phyloP scores from a whole-genome alignment of 2,797 vertebrate species.

The Tachyglossus aculeatus region DNA sequence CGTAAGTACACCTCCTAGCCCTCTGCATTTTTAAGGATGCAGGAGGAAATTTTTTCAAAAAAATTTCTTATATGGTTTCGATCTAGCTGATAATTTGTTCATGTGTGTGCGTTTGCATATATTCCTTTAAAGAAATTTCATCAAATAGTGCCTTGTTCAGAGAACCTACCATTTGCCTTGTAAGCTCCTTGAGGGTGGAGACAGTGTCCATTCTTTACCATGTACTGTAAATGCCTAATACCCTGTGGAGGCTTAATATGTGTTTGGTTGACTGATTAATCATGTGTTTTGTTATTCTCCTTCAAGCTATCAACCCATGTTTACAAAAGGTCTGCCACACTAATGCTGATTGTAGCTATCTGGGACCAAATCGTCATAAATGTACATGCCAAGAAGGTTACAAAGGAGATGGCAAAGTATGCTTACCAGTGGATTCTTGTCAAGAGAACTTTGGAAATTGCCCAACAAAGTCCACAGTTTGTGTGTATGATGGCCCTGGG shows the following conservation, averaged over 20 bases:
- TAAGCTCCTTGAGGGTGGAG: background rate
- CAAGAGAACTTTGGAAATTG: constrained; percentile 81
- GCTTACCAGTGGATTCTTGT: constrained; percentile 85
- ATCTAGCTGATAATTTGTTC: background rate
- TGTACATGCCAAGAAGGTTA: constrained; percentile 84
- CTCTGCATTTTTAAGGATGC: too few relatives aligned
- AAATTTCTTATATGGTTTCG: too few relatives aligned
- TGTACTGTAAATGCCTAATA: background rate
- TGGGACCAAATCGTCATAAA: constrained; percentile 80
- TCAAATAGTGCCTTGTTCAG: background rate
- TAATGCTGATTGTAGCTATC: constrained; percentile 80
- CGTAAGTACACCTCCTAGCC: constrained; percentile 76
- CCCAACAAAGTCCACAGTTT: constrained; percentile 70
- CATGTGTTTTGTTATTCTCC: background rate
- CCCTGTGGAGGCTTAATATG: too few relatives aligned
- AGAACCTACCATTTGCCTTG: background rate
- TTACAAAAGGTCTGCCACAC: constrained; percentile 74
- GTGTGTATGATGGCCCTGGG: constrained; percentile 86
- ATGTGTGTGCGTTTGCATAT: background rate
- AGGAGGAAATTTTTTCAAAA: too few relatives aligned
- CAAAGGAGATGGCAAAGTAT: constrained; percentile 85
- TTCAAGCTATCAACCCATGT: constrained; percentile 89
- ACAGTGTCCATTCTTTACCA: background rate
- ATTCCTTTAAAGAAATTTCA: background rate
- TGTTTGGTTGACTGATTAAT: background rate